Evolutionary conservation across 2,888 invertebrate species (phyloP).

Genomic region (Tetranychus truncatus): DNA sequence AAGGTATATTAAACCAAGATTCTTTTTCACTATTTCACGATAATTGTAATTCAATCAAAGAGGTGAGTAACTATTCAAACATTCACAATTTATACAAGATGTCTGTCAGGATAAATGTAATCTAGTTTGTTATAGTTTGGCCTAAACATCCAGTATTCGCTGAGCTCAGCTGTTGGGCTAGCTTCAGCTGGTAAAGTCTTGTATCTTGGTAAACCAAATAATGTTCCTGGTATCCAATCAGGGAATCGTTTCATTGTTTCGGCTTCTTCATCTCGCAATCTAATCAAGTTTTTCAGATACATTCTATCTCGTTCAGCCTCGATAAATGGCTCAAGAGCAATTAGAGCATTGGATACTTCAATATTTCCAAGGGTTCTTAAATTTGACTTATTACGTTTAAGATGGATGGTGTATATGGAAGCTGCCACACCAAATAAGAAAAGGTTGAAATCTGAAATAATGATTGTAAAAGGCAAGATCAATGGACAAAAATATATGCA

Average conservation of each 20-base stretch:
- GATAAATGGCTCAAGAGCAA: slow-evolving; percentile 56
- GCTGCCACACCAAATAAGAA: neutral
- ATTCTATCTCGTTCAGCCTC: slow-evolving; percentile 66
- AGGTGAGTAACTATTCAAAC: neutral
- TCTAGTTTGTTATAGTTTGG: neutral
- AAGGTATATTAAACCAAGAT: neutral
- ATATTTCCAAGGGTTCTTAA: slow-evolving; percentile 31
- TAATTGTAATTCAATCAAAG: neutral
- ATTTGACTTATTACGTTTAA: neutral
- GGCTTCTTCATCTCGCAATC: slow-evolving; percentile 62
- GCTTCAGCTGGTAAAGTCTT: slow-evolving; percentile 47
- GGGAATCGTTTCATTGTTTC: slow-evolving; percentile 74
- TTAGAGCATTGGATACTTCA: slow-evolving; percentile 55
- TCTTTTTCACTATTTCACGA: neutral
- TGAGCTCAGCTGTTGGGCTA: slow-evolving; percentile 44
- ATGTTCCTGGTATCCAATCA: slow-evolving; percentile 77
- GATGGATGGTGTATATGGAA: neutral
- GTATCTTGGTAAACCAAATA: slow-evolving; percentile 63
- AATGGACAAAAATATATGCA: neutral
- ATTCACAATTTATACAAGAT: neutral
- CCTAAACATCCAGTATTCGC: slow-evolving; percentile 42
- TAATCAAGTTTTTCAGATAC: slow-evolving; percentile 55
- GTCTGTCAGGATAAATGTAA: neutral
- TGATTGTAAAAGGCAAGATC: neutral
- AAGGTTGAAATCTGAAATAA: neutral